A percentile compares a stretch with the other conserved stretches of the same genome.
These are phyloP conservation scores for Lottia gigantea DNA, from an alignment of 2,888 invertebrate genomes.

Conservation along the genomic window DNA sequence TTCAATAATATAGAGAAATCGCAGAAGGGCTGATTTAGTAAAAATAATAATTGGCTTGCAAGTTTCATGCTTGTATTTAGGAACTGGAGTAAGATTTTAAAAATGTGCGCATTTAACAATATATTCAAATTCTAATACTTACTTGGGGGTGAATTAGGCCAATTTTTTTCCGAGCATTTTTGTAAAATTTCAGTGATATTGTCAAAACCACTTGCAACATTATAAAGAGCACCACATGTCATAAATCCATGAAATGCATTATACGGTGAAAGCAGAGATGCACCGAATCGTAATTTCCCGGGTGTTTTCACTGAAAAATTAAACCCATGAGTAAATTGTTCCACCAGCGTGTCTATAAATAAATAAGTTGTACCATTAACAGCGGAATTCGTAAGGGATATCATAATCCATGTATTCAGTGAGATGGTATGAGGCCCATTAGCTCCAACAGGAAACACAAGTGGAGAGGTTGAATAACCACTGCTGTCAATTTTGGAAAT, in stretches of 20 bases:
- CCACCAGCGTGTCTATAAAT: neutral
- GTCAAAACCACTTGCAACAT: neutral
- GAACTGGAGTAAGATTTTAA: too few species aligned
- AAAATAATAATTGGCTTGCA: too few species aligned
- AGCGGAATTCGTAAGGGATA: neutral
- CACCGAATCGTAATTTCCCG: neutral
- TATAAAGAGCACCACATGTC: neutral
- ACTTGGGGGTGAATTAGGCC: neutral
- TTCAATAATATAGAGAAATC: too few species aligned
- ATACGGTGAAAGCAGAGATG: neutral
- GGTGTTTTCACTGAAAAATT: neutral
- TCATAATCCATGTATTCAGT: neutral
- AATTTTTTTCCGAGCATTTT: neutral
- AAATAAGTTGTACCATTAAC: neutral
- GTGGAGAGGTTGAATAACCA: neutral
- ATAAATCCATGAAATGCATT: neutral
- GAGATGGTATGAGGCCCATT: too few species aligned
- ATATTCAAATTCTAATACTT: too few species aligned
- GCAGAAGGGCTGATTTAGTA: too few species aligned
- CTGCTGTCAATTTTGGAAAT: neutral
- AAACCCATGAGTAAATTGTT: neutral
- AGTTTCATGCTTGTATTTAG: too few species aligned
- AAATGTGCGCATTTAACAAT: too few species aligned
- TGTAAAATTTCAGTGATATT: neutral
- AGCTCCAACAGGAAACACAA: neutral